These are phyloP conservation scores for Channallabes apus DNA, from an alignment of 2,797 vertebrate genomes.

Conservation along the genomic window DNA sequence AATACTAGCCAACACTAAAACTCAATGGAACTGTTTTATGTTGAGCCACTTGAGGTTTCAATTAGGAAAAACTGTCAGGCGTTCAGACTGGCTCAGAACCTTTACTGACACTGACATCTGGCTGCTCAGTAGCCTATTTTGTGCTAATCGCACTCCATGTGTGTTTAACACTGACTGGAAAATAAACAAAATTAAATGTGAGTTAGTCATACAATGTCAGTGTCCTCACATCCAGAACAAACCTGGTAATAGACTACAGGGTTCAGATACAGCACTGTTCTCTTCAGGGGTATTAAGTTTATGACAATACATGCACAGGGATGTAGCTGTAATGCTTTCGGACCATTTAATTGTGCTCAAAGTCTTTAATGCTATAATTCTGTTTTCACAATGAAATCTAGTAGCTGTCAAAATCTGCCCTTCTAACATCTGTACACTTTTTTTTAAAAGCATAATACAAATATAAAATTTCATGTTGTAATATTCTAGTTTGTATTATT, in stretches of 20 bases:
- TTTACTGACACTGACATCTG: neutral
- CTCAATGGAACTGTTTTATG: neutral
- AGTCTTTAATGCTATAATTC: neutral
- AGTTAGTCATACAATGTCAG: neutral
- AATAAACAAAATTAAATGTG: neutral
- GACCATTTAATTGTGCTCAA: neutral
- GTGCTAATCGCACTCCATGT: neutral
- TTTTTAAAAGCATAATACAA: neutral
- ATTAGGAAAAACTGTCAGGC: too few species aligned
- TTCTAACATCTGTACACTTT: neutral
- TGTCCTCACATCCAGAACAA: neutral
- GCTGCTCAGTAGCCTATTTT: neutral
- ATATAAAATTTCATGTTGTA: neutral
- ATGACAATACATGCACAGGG: neutral
- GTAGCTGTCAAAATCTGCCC: neutral
- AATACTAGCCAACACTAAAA: neutral
- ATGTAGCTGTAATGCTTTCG: neutral
- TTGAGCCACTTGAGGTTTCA: neutral
- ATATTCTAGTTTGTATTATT: neutral
- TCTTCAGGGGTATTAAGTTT: too few species aligned
- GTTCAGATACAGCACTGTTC: neutral
- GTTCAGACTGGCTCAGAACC: neutral
- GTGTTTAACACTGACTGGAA: neutral
- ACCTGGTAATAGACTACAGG: neutral
- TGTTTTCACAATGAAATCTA: neutral